Base-by-base conservation (phyloP, 2,888 invertebrate species). In the Noctua fimbriata region DNA sequence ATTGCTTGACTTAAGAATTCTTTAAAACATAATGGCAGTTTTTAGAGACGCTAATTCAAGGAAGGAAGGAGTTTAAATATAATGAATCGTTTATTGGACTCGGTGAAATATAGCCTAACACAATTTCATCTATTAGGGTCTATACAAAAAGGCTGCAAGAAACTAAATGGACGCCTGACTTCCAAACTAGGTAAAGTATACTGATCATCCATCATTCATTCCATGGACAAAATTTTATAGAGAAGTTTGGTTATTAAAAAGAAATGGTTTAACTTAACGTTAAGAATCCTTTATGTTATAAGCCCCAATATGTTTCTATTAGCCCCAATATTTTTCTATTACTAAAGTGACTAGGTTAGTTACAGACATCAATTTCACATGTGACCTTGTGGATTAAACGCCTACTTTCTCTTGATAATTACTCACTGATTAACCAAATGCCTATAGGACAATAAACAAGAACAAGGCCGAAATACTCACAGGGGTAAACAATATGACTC, bases 401-500 rank as follows among this genome's bases (percentile, higher is more conserved):
- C 76, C 79, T 82, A 44, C 28, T 49, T 76, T 41, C 32, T 21
- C 12, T 70, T 63, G 49, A 82, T 82, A 79, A 80, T 83, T 75
- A 77, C 75, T 77, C 74, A 76, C 76, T 55, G 44, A 69, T 71
- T 72, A 76, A 63, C 58, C 24, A 75, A 3, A 70, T 49, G 76
- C 76, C 63, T 83, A 71, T 60, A 60, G 32, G 63, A 79, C 47
- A 55, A 83, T 79, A 86, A 79, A 82, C 47, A 83, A 76, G 72
- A 82, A 82, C 71, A 72, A 79, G 73, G 78, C 44, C 76, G 63
- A 76, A 52, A 65, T 44, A 74, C 49, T n/a, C 83, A 70, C 83
- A 75, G 70, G 79, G 85, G 81, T 79, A 80, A 80, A 81, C 77
- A 79, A 78, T 77, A 79, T 88, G 84, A 86, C 73, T 83, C 69